Evolutionary conservation across 2,888 invertebrate species (phyloP).

Genomic region (Neelides folsomi): DNA sequence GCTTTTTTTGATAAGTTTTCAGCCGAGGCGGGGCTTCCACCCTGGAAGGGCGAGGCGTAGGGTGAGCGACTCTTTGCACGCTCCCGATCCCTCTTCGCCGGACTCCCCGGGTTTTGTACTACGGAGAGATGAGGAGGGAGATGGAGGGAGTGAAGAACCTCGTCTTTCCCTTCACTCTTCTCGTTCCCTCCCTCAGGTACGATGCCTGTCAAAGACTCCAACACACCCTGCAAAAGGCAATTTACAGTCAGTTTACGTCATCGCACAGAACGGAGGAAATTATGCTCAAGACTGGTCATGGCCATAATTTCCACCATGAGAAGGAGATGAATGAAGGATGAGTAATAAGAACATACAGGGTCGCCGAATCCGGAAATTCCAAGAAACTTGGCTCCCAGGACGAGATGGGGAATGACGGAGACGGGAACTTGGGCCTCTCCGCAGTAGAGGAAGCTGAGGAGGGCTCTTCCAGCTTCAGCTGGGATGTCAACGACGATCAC

Average conservation of each 20-base stretch:
- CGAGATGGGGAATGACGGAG: constrained; percentile 31
- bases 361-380: constrained; percentile 34
- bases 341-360: constrained; percentile 19
- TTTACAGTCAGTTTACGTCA: not conserved
- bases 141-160: constrained; percentile 11
- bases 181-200: constrained; percentile 27
- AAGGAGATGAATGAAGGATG: not conserved
- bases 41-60: constrained; percentile 26
- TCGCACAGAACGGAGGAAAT: not conserved
- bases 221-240: constrained; percentile 26
- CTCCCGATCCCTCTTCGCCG: constrained; percentile 10
- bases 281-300: not conserved
- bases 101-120: constrained; percentile 22
- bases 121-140: constrained; percentile 32
- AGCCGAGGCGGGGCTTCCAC: constrained; percentile 12
- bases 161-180: not conserved
- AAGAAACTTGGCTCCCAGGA: constrained; percentile 33
- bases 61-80: constrained; percentile 27
- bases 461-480: constrained; percentile 34
- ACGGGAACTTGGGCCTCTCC: constrained; percentile 34
- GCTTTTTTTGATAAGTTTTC: constrained; percentile 23
- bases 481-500: constrained; percentile 34
- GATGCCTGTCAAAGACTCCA: constrained; percentile 33
- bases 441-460: constrained; percentile 33
- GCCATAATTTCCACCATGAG: no score